Percentiles rank a stretch among this genome's conserved stretches.
phyloP scores from a whole-genome alignment of 2,888 invertebrate species.

The Marasmarcha lunaedactyla region DNA sequence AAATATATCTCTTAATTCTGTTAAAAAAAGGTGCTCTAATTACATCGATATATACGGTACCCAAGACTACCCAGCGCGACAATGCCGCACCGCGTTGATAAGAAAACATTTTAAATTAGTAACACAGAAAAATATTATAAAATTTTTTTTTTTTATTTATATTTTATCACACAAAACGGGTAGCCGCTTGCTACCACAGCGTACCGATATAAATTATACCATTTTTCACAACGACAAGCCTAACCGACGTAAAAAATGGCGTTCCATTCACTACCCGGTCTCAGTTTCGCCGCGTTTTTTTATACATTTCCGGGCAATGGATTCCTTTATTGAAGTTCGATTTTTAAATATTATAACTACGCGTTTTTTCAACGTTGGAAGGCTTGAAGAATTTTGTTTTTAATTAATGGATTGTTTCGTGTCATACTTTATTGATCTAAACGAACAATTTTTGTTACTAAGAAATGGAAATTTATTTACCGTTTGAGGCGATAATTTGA shows the following conservation, averaged over 20 bases:
- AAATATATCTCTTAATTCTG: too few relatives aligned
- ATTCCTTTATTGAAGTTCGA: constrained; percentile 41
- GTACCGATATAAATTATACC: constrained; percentile 67
- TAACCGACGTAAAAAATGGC: constrained; percentile 67
- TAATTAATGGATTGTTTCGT: too few relatives aligned
- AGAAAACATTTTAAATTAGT: constrained; percentile 71
- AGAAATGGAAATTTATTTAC: too few relatives aligned
- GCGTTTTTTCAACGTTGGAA: constrained; percentile 5
- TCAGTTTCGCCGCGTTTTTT: constrained; percentile 68
- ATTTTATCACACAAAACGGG: constrained; percentile 67
- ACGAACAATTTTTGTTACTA: too few relatives aligned
- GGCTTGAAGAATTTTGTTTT: too few relatives aligned
- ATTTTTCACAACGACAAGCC: constrained; percentile 68
- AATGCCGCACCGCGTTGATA: constrained; percentile 60
- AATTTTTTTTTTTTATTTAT: constrained; percentile 58
- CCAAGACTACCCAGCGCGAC: too few relatives aligned
- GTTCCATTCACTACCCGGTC: constrained; percentile 60
- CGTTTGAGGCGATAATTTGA: too few relatives aligned
- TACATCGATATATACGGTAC: too few relatives aligned
- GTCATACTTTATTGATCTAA: too few relatives aligned
- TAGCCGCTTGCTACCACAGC: constrained; percentile 57
- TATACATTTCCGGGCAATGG: constrained; percentile 63
- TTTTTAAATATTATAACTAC: constrained; percentile 9
- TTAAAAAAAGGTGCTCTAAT: too few relatives aligned
- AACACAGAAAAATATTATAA: constrained; percentile 59